phyloP scores from a whole-genome alignment of 2,888 invertebrate species.

The Mactromeris polynyma region DNA sequence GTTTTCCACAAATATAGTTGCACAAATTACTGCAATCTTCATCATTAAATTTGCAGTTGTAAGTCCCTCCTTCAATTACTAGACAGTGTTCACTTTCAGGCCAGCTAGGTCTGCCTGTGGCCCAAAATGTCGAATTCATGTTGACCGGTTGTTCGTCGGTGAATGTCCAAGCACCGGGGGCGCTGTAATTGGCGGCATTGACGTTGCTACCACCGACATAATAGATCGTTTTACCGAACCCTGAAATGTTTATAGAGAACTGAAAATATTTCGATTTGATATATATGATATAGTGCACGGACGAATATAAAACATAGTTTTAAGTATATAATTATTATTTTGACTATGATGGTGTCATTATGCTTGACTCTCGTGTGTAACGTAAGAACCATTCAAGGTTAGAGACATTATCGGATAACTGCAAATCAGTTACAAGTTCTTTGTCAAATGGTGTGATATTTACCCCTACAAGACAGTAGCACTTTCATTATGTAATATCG shows the following conservation, averaged over 20 bases:
- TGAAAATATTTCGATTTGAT: no score
- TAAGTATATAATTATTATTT: no score
- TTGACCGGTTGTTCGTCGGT: background rate
- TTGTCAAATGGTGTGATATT: no score
- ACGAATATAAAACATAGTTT: no score
- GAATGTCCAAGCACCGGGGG: background rate
- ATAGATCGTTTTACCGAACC: background rate
- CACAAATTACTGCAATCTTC: background rate
- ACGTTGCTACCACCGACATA: constrained; percentile 26
- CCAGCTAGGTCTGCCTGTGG: background rate
- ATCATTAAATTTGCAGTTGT: constrained; percentile 18
- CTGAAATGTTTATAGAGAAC: background rate
- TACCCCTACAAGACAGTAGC: no score
- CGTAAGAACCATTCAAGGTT: no score
- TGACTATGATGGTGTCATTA: no score
- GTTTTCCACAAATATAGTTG: constrained; percentile 19
- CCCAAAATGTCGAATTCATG: constrained; percentile 17
- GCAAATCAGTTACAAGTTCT: no score
- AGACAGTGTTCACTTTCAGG: background rate
- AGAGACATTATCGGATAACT: no score
- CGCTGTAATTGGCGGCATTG: background rate
- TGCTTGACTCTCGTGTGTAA: no score
- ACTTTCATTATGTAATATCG: no score
- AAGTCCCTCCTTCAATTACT: background rate
- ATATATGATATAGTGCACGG: no score